Evolutionary conservation across 2,888 invertebrate species (phyloP).

Genomic region (Labia minor): DNA sequence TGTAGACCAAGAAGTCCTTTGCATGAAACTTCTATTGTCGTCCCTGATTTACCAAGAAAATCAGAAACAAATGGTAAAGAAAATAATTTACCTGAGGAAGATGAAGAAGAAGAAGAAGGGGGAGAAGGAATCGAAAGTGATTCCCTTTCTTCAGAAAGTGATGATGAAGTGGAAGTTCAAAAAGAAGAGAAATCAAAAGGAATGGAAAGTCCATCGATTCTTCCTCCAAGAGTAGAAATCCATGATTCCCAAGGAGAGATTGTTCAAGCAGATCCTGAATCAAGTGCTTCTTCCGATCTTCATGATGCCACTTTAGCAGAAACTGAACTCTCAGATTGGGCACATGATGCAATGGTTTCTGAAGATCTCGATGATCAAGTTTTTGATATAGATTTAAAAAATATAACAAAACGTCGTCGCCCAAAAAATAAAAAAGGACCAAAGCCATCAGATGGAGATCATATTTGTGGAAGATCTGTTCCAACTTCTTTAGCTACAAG

Average conservation of each 20-base stretch:
- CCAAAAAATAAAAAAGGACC: constrained; percentile 30
- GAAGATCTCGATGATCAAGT: constrained; percentile 62
- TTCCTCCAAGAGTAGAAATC: constrained; percentile 60
- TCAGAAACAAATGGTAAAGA: constrained; percentile 33
- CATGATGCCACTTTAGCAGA: constrained; percentile 57
- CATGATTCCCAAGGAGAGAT: constrained; percentile 56
- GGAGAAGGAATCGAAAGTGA: too few species aligned
- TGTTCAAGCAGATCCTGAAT: constrained; percentile 26
- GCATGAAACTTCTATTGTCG: constrained; percentile 53
- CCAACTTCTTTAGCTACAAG: neutral
- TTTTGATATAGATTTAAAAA: constrained; percentile 44
- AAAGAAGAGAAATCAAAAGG: constrained; percentile 22
- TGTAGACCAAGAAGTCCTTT: constrained; percentile 48
- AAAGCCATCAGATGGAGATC: constrained; percentile 29
- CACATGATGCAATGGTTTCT: constrained; percentile 52
- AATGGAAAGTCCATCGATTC: constrained; percentile 20
- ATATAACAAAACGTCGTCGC: constrained; percentile 31
- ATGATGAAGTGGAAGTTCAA: constrained; percentile 25
- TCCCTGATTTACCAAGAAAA: constrained; percentile 50
- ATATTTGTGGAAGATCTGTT: constrained; percentile 34
- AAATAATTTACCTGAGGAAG: constrained; percentile 32
- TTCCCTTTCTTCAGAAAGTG: constrained; percentile 28
- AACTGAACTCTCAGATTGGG: constrained; percentile 83
- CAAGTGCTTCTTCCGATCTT: constrained; percentile 28
- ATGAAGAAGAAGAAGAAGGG: constrained; percentile 31